phyloP scores from a whole-genome alignment of 2,888 invertebrate genomes.

The Epinotia ramella region DNA sequence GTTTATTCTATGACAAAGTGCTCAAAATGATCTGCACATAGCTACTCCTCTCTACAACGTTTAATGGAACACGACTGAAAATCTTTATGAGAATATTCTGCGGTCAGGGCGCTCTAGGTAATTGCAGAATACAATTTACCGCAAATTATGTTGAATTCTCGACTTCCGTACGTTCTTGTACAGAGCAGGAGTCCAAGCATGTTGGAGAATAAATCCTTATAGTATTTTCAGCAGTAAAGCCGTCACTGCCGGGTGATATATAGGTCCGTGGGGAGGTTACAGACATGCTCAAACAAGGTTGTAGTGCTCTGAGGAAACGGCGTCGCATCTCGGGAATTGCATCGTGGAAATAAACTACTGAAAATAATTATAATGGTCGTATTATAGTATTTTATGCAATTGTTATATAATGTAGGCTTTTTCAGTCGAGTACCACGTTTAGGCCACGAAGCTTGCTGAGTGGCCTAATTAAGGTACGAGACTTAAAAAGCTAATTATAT shows the following conservation, averaged over 20 bases:
- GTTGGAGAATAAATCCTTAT: constrained; percentile 2
- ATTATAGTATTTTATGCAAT: background rate
- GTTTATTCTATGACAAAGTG: too few relatives aligned
- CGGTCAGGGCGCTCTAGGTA: too few relatives aligned
- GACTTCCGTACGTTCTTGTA: background rate
- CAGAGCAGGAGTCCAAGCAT: background rate
- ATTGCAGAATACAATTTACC: too few relatives aligned
- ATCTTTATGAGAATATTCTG: too few relatives aligned
- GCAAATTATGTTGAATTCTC: background rate
- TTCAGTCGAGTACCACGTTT: too few relatives aligned
- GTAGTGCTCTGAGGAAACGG: background rate
- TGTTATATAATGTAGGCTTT: too few relatives aligned
- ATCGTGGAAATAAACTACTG: background rate
- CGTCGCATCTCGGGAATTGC: background rate
- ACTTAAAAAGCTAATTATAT: too few relatives aligned
- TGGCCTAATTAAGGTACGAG: too few relatives aligned
- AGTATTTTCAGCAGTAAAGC: constrained; percentile 4
- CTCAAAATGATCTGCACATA: too few relatives aligned
- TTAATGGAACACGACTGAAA: too few relatives aligned
- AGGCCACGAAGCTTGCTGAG: too few relatives aligned
- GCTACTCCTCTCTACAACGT: too few relatives aligned
- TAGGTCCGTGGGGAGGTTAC: background rate
- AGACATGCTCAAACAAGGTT: constrained; percentile 4
- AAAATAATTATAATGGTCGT: background rate
- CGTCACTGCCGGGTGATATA: background rate